Conservation (phyloP, 2,113 vertebrate species). For the Campylomormyrus numenius region DNA sequence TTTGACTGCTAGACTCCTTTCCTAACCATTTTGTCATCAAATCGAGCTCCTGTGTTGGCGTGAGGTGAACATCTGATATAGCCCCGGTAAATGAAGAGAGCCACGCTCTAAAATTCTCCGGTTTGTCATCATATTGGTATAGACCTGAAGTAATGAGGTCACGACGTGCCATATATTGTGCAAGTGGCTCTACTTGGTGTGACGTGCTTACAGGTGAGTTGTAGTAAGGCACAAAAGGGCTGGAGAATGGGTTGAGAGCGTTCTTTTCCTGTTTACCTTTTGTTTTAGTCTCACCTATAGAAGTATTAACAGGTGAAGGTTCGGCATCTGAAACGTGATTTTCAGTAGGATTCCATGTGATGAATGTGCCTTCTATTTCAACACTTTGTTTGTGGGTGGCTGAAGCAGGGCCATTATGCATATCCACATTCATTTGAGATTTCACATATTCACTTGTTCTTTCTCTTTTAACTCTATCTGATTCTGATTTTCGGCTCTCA, state of each 20-base stretch:
- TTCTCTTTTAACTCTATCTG: not conserved
- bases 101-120: conserved; percentile 9
- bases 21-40: too few relatives aligned
- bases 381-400: too few relatives aligned
- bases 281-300: too few relatives aligned
- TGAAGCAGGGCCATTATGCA: too few relatives aligned
- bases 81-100: not conserved
- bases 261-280: too few relatives aligned
- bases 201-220: too few relatives aligned
- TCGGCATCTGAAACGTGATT: too few relatives aligned
- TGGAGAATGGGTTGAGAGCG: not conserved
- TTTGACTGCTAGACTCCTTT: too few relatives aligned
- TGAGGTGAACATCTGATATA: not conserved
- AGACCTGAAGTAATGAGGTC: conserved; percentile 14
- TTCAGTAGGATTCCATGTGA: too few relatives aligned
- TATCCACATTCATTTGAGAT: not conserved
- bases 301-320: too few relatives aligned
- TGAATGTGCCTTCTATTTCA: too few relatives aligned
- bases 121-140: conserved; percentile 14
- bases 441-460: conserved; percentile 11
- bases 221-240: too few relatives aligned
- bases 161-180: not conserved
- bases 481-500: conserved; percentile 1
- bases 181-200: not conserved
- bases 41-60: conserved; percentile 10